A percentile compares a stretch with the other conserved stretches of the same genome.
phyloP scores from a whole-genome alignment of 1,140 invertebrate genomes.

The Hermetia illucens region DNA sequence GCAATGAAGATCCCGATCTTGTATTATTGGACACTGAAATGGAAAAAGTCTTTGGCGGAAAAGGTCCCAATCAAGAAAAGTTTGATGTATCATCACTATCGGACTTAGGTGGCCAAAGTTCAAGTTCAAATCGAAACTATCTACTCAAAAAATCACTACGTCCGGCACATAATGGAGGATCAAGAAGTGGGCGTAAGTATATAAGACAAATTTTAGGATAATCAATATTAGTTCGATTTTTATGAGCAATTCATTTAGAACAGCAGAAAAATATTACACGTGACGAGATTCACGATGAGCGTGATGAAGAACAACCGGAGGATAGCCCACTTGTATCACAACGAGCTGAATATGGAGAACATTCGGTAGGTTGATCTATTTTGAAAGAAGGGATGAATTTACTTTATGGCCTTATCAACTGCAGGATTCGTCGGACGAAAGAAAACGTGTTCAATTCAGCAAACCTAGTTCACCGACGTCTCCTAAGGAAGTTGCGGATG shows the following conservation, averaged over 20 bases:
- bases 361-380: conserved; percentile 13
- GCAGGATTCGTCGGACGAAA: conserved; percentile 24
- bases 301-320: conserved; percentile 35
- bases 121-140: too few species aligned
- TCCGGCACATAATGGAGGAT: conserved; percentile 26
- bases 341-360: conserved; percentile 22
- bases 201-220: too few species aligned
- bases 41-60: conserved; percentile 55
- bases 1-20: conserved; percentile 44
- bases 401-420: background rate
- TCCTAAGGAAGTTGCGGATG: conserved; percentile 23
- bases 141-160: too few species aligned
- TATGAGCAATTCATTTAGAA: too few species aligned
- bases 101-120: conserved; percentile 32
- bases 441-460: conserved; percentile 29
- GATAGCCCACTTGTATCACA: conserved; percentile 28
- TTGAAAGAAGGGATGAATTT: background rate
- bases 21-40: conserved; percentile 61
- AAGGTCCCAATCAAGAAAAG: conserved; percentile 31
- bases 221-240: too few species aligned
- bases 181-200: conserved; percentile 28
- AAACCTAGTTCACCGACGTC: too few species aligned
- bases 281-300: conserved; percentile 24
- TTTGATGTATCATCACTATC: conserved; percentile 48
- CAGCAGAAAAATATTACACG: conserved; percentile 8